Conservation (phyloP, 2,797 vertebrate species). For the Arnoldichthys spilopterus region DNA sequence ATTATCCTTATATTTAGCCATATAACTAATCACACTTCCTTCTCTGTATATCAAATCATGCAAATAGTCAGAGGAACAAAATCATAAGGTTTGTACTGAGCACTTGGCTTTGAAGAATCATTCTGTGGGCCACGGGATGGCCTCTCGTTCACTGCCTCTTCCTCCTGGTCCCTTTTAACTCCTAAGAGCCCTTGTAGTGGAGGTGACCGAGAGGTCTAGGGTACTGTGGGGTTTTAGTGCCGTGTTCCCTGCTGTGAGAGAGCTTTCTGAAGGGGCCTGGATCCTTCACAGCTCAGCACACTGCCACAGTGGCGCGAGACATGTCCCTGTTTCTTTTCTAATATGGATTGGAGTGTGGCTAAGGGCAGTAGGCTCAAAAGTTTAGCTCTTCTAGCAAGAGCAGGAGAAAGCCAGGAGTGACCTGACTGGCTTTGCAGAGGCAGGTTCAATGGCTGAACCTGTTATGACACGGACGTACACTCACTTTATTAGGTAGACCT, state of each 20-base stretch:
- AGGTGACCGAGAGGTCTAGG: conserved; percentile 28
- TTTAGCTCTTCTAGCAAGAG: conserved; percentile 22
- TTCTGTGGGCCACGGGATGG: not conserved
- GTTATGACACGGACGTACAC: too few species aligned
- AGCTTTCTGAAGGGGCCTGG: conserved; percentile 14
- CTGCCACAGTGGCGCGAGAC: conserved; percentile 1
- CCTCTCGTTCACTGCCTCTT: not conserved
- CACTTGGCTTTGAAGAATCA: not conserved
- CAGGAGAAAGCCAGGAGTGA: not conserved
- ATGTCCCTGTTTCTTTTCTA: conserved; percentile 18
- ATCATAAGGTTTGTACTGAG: not conserved
- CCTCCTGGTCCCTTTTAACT: conserved; percentile 20
- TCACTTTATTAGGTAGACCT: too few species aligned
- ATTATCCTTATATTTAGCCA: not conserved
- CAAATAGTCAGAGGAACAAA: not conserved
- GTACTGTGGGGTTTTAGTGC: conserved; percentile 36
- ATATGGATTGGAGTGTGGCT: conserved; percentile 32
- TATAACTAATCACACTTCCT: not conserved
- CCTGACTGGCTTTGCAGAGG: conserved; percentile 32
- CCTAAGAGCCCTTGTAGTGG: conserved; percentile 3
- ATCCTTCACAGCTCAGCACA: conserved; percentile 42
- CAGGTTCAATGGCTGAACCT: conserved; percentile 7
- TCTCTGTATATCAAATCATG: not conserved
- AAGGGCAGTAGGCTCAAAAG: conserved; percentile 44
- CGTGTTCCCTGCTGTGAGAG: conserved; percentile 33